Base-by-base conservation (phyloP, 2,113 vertebrate genomes). In the Notarius quadriscutis region DNA sequence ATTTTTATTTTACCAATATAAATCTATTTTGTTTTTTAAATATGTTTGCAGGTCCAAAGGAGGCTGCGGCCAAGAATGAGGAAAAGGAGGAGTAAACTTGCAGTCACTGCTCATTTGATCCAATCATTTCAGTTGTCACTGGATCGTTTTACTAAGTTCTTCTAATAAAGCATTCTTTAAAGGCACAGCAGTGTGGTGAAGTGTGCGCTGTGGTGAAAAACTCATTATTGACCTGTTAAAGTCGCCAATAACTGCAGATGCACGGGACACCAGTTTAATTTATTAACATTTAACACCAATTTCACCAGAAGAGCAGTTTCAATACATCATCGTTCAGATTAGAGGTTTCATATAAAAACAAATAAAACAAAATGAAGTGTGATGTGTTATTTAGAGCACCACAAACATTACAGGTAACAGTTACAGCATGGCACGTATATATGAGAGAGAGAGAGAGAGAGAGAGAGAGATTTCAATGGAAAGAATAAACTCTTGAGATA, bases 251-350 rank as follows among this genome's bases (percentile, higher is more conserved):
- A 4, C 25, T 11, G 7, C 14, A 71, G 30, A 34, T 12, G 7
- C 67, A 17, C 7, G 14, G 14, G 27, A 71, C 65, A 34, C 8
- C 11, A 81, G 60, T 75, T 20, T 65, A 89, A 77, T 91, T 91
- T 91, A 91, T 88, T 91, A 69, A 91, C 62, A 88, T 83, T 82
- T 22, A 91, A 89, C 90, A 91, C 79, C 81, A 58, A 88, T 65
- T 80, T 80, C 82, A 87, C 83, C 83, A 87, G 63, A 86, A 87
- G 63, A 86, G 22, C 81, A 55, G 60, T 62, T 87, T 89, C 67
- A 81, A 89, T 83, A 88, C 82, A 62, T 58, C 78, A 34, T 58
- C 50, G 48, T 81, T 85, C 58, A 89, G 25, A 53, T 53, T 27
- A 53, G 62, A 30, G 25, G 62, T 53, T 71, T 25, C 5, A 20